Base-by-base conservation (phyloP, 2,888 invertebrate genomes). In the Andrena hattorfiana region DNA sequence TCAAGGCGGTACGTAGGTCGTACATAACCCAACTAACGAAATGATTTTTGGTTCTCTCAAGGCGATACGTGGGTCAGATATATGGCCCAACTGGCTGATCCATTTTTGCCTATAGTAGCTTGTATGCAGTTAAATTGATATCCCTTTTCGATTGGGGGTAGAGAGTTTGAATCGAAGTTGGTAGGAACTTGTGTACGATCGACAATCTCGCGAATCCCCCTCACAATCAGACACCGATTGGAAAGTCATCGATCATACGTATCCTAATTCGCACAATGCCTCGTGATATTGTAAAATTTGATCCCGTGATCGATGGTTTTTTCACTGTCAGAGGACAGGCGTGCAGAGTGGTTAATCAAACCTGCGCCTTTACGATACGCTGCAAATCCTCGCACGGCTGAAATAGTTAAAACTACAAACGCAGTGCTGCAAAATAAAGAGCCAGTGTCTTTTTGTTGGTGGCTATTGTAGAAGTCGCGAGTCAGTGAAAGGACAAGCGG, bases 201-300 rank as follows among this genome's bases (percentile, higher is more conserved):
- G 63, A 66, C 67, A 68, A 54, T 7, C 7, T 16, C 8, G 28
- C 30, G 1, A 5, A 32, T 10, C 75, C 83, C 42, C 77, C 80
- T 63, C 32, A 56, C 49, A 59, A 1, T 32, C 56, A 70, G 66
- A 82, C 74, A 77, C 69, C 90, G 91, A 92, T 92, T 89, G 92
- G 87, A 92, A 92, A 91, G 89, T 89, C 84, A 92, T 92, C 92
- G 86, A 92, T 92, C 92, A 92, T 85, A 74, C 67, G 56, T 77
- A 84, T 85, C 86, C 70, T 87, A 88, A 89, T 87, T 81, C 81
- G 70, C 75, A 85, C 83, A 81, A 84, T 83, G 70, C 68, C 20
- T 72, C 82, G 77, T 90, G 91, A 91, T 88, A 77, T 77, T 92
- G 90, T 91, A 92, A 92, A 92, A 91, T 92, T 92, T 89, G 64